Evolutionary conservation across 2,888 invertebrate genomes (phyloP), one percentile per base, ranked within the genome.

Genomic region (Parnassius mnemosyne): DNA sequence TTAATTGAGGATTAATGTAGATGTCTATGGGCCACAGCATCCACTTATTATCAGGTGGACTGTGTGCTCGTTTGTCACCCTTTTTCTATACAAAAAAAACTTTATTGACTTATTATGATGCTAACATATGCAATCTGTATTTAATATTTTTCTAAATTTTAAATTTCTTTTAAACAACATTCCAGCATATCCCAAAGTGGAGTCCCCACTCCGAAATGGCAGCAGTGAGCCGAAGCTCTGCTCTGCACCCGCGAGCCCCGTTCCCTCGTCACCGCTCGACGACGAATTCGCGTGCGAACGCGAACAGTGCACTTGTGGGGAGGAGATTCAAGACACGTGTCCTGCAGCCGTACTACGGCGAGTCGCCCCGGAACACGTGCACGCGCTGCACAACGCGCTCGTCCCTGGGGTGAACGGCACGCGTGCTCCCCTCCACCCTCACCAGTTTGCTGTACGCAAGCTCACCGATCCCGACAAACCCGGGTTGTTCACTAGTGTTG

Each of bases 341-440:
- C 92, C 79, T 68, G 93, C 81, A 69, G 92, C 78, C 68, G 68
- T 69, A 73, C 75, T 69, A 66, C 74, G 62, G 74, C 80, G 68
- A 72, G 92, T 70, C 85, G 88, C 73, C 85, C 93, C 80, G 81
- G 83, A 72, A 69, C 92, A 83, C 75, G 91, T 95, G 62, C 84
- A 87, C 65, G 87, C 91, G 61, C 82, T 94, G 61, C 94, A 94
- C 78, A 84, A 93, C 77, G 85, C 83, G 50, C 85, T 78, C 66
- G 82, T 94, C 68, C 90, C 93, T 57, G 93, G 94, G 65, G 84
- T 94, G 56, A 94, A 94, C 79, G 94, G 94, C 68, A 93, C 93
- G 65, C 87, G 92, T 20, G 90, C 90, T 2, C 89, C 87, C 0
- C 69, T 83, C 20, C 71, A 77, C 55, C 87, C 85, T 42, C 87